A percentile compares a stretch with the other conserved stretches of the same genome.
Conservation (phyloP, 2,113 vertebrate species). For the Nicator chloris region DNA sequence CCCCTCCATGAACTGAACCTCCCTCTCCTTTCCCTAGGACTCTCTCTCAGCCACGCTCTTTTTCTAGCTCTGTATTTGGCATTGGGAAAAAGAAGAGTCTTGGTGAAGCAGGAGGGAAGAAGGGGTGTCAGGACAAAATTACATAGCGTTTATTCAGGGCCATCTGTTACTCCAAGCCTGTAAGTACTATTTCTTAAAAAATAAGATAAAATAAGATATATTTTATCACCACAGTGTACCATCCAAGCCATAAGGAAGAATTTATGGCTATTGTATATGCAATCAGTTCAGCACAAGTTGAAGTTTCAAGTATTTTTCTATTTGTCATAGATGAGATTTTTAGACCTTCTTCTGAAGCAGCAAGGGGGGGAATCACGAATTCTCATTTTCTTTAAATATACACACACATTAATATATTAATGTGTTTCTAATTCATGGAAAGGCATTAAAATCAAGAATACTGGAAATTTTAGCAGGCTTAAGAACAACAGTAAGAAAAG, state of each 20-base stretch:
- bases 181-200: constrained; percentile 18
- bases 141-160: constrained; percentile 54
- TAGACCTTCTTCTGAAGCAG: neutral
- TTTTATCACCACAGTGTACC: neutral
- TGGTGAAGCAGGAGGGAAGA: constrained; percentile 43
- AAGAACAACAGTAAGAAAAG: neutral
- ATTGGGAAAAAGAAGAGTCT: neutral
- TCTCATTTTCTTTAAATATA: neutral
- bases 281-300: neutral
- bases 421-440: neutral
- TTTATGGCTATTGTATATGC: constrained; percentile 17
- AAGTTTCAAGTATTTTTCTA: neutral
- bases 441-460: neutral
- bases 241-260: neutral
- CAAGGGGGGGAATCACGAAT: neutral
- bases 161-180: constrained; percentile 55
- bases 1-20: neutral
- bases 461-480: neutral
- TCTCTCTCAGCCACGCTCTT: neutral
- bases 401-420: neutral
- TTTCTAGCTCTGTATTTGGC: constrained; percentile 35
- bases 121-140: constrained; percentile 52
- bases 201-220: neutral
- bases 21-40: neutral
- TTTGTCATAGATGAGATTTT: neutral